Evolutionary conservation across 2,888 invertebrate species (phyloP), one percentile per base, ranked within the genome.

Genomic region (Aphodius granarius): DNA sequence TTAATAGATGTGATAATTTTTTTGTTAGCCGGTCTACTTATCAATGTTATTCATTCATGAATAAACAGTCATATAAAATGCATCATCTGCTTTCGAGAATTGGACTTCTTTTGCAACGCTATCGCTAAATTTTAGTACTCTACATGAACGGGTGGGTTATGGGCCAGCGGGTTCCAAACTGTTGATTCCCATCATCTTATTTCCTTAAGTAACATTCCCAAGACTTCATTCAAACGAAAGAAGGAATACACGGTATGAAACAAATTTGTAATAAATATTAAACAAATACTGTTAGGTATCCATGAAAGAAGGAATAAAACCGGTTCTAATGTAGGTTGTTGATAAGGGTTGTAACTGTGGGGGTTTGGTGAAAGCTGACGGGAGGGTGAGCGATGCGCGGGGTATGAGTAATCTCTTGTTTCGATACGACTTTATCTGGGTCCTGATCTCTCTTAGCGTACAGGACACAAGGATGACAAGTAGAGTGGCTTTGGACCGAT

Each of bases 401-500:
- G 22, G 22, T 20, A 16, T 19, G 21, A 22, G 68, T 84, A 84
- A 85, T 84, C 84, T 81, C 83, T 83, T 85, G 84, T 85, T 85
- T 84, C 83, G 83, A 79, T 79, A 79, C 76, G 81, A 83, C 83
- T 84, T 84, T 85, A 85, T 84, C 84, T 83, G 77, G 76, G 80
- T 82, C 82, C 79, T 83, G 83, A 84, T 85, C 84, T 83, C 79
- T 78, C 79, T 78, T 80, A 79, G 80, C 81, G 80, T 80, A 78
- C 79, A 78, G 79, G 77, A 79, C 82, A 81, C 81, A 81, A 81
- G 83, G 83, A 83, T 85, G 85, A 84, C 85, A 85, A 84, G 82
- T 83, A 82, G 81, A 84, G 83, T 84, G 83, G 84, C 84, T 86
- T 85, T 84, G 82, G 82, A 85, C 83, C 83, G 83, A 85, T 85